phyloP scores from a whole-genome alignment of 2,113 vertebrate species.

The Peromyscus maniculatus region DNA sequence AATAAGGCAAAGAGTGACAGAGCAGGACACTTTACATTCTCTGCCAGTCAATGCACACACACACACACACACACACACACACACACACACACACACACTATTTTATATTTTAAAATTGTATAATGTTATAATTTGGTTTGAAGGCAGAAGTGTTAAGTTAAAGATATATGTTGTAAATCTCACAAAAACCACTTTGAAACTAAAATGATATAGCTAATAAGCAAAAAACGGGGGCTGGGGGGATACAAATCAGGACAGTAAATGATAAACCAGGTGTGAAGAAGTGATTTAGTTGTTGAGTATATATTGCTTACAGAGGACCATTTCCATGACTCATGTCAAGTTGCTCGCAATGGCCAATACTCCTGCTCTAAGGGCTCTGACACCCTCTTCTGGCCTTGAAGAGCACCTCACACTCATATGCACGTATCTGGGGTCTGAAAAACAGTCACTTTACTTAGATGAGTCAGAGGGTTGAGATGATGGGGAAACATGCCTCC shows the following conservation, averaged over 20 bases:
- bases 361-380: background rate
- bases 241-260: background rate
- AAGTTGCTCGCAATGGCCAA: background rate
- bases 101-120: background rate
- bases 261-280: background rate
- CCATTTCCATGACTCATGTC: background rate
- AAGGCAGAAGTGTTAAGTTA: background rate
- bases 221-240: background rate
- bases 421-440: rapidly evolving
- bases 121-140: background rate
- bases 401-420: too few relatives aligned
- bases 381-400: background rate
- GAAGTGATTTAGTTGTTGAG: background rate
- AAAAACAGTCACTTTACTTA: background rate
- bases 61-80: background rate
- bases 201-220: background rate
- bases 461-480: background rate
- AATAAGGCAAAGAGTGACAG: background rate
- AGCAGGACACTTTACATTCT: background rate
- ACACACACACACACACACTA: background rate
- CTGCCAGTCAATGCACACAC: background rate
- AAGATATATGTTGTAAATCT: background rate
- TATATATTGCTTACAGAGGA: background rate
- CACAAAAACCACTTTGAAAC: background rate
- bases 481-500: background rate